Base-by-base conservation (phyloP, 2,113 vertebrate genomes). In the Tursiops truncatus region DNA sequence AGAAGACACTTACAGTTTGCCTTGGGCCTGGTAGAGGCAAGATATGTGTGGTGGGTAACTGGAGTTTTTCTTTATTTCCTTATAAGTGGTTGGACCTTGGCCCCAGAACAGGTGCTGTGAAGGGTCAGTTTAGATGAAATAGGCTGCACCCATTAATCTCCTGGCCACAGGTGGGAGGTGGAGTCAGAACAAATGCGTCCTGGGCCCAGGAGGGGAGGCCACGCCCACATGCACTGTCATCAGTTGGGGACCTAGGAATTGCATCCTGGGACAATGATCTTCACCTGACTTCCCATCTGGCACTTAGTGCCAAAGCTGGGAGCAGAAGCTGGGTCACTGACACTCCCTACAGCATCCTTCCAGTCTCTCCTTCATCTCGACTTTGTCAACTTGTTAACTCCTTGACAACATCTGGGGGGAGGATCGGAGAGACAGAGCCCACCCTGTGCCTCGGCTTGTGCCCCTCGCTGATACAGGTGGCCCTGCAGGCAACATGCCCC, bases 311-410 rank as follows among this genome's bases (percentile, higher is more conserved):
- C 25, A 77, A 96, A 93, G 25, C 60, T 88, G 76, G 41, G 62
- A 77, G 18, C 11, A 65, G 70, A 65, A n/a, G 2, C 17, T 31
- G 28, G 63, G 18, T 83, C 73, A 68, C 21, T 47, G 50, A 65
- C 28, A 36, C 20, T 82, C 86, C 82, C 68, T 26, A 41, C 23
- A 53, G 36, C 10, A n/a, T 68, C 13, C 33, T 95, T 86, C 41
- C n/a, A 77, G 31, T 65, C 71, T 73, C 60, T 68, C 77, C 60
- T 65, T 77, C 58, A 63, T 68, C 36, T 89, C 56, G 8, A 86
- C 62, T 79, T 74, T 80, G 36, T 94, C n/a, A 71, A 25, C 15
- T 58, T 68, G 77, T 84, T 70, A 93, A 93, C 10, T 89, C 41
- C 65, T 79, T 65, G 33, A 38, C 25, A 58, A 73, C n/a, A 65